Evolutionary conservation across 2,797 vertebrate genomes (phyloP).

Genomic region (Graptemys geographica): DNA sequence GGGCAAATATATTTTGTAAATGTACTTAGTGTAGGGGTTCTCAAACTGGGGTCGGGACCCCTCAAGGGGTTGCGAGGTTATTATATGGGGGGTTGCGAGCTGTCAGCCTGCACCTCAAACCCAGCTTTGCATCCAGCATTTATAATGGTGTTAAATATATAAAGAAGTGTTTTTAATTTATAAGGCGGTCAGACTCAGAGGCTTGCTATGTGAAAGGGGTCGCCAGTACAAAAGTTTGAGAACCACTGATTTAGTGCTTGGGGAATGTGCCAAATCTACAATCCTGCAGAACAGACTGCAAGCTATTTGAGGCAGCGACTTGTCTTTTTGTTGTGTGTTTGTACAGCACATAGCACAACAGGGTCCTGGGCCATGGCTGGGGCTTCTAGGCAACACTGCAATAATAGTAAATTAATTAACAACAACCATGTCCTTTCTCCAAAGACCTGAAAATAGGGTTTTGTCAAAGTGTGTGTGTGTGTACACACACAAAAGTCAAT

Average conservation of each 20-base stretch:
- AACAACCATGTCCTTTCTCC: background rate
- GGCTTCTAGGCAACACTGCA: background rate
- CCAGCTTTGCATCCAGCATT: too few relatives aligned
- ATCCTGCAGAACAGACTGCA: background rate
- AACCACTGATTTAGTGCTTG: background rate
- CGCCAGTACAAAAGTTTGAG: too few relatives aligned
- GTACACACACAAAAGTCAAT: background rate
- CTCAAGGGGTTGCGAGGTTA: too few relatives aligned
- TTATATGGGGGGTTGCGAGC: too few relatives aligned
- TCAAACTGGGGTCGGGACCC: too few relatives aligned
- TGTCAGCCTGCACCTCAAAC: too few relatives aligned
- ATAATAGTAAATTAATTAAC: background rate
- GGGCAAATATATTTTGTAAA: background rate
- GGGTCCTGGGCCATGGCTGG: too few relatives aligned
- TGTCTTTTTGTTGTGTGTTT: background rate
- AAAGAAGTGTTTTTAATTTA: too few relatives aligned
- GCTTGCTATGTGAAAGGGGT: too few relatives aligned
- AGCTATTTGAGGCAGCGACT: background rate
- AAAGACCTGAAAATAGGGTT: background rate
- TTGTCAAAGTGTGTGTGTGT: background rate
- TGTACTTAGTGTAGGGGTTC: background rate
- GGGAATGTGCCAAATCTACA: background rate
- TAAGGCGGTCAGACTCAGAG: too few relatives aligned
- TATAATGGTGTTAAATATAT: too few relatives aligned
- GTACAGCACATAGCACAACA: background rate